These are phyloP conservation scores for Tupaia tana DNA, from an alignment of 2,113 vertebrate species.

Conservation along the genomic window DNA sequence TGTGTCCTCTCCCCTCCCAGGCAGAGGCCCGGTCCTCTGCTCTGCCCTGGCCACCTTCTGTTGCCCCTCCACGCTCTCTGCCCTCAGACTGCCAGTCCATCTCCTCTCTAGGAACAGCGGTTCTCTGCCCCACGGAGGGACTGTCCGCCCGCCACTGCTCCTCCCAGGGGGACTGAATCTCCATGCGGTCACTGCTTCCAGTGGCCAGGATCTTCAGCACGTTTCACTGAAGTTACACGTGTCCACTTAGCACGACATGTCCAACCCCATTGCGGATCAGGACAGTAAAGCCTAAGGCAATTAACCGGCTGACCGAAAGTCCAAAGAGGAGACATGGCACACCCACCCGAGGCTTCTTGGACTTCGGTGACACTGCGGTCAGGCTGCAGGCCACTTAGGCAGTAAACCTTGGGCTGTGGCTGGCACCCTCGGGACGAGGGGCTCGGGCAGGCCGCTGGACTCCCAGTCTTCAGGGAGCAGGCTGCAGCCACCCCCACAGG, in stretches of 20 bases:
- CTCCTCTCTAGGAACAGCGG: rapidly evolving
- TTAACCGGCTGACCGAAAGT: rapidly evolving
- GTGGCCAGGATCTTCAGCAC: rapidly evolving
- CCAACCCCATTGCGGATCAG: background rate
- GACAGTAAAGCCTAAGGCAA: too few species aligned
- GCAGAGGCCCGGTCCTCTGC: background rate
- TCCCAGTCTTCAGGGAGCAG: rapidly evolving
- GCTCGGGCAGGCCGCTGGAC: too few species aligned
- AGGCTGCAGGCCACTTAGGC: background rate
- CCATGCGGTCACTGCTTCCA: rapidly evolving
- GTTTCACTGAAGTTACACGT: rapidly evolving
- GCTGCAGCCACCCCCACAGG: rapidly evolving
- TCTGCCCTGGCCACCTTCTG: too few species aligned
- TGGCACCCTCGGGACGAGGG: rapidly evolving
- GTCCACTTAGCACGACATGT: too few species aligned
- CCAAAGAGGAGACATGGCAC: rapidly evolving
- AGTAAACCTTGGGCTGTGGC: background rate
- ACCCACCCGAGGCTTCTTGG: rapidly evolving
- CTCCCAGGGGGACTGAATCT: rapidly evolving
- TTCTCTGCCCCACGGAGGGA: background rate
- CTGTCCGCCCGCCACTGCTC: background rate
- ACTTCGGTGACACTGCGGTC: too few species aligned
- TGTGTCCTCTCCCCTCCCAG: background rate
- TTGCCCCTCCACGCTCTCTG: background rate
- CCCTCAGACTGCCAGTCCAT: background rate